Evolutionary conservation across 2,113 vertebrate genomes (phyloP), one percentile per base, ranked within the genome.

Genomic region (Ifrita kowaldi): DNA sequence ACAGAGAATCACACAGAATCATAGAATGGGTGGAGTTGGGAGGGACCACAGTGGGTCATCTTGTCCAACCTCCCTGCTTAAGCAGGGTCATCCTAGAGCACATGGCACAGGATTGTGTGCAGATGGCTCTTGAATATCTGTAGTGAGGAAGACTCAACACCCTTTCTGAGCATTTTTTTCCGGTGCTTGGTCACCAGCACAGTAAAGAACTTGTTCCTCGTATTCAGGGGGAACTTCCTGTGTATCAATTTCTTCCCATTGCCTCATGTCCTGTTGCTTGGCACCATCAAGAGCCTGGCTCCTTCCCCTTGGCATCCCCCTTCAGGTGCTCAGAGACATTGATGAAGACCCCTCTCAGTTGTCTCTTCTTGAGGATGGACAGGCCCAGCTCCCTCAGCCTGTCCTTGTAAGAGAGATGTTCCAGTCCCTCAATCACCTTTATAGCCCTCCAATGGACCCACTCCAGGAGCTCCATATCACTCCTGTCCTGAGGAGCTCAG

Each of bases 401-500:
- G 6, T 33, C 37, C 50, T 33, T 6, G 1, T 37, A 13, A 64
- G 18, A 14, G 12, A 73, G 21, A 22, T 37, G 10, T 0, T 50
- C 22, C 59, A 44, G 44, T 37, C 12, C 76, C 13, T 32, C 23
- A 26, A 8, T n/a, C 16, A 23, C 11, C 20, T 57, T 23, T 19
- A 12, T 6, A 3, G 4, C 7, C 19, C 19, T 74, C 33, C 52
- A 44, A 3, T n/a, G 16, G 37, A 5, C 23, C 6, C 6, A 11
- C 15, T 52, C 10, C 37, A 81, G 86, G 37, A 74, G 12, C 37
- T 81, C 68, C 52, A 16, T 14, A 27, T 64, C 14, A 2, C 12
- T 49, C 6, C 16, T 32, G 0, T 57, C 0, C 59, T 65, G 35
- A 50, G 4, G 15, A 65, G 12, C 27, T 12, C 35, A 65, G 59